Evolutionary conservation across 2,888 invertebrate species (phyloP).

Genomic region (Orchesellides sinensis): DNA sequence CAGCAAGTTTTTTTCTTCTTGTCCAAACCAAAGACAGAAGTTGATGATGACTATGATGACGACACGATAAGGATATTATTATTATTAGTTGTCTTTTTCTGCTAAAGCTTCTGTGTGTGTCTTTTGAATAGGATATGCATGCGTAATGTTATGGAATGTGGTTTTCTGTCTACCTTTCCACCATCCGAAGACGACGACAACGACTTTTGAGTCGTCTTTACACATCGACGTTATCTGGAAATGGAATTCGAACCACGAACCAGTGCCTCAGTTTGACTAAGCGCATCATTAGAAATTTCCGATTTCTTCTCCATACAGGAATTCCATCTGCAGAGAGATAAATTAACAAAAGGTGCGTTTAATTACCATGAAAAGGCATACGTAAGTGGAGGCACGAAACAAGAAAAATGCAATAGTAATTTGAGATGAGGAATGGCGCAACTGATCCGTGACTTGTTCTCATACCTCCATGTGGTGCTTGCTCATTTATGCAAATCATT

Average conservation of each 20-base stretch:
- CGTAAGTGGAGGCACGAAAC: neutral
- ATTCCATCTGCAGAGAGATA: too few species aligned
- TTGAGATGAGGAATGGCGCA: neutral
- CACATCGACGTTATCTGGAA: slow-evolving; percentile 31
- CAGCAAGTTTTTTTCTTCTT: slow-evolving; percentile 38
- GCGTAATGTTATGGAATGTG: slow-evolving; percentile 33
- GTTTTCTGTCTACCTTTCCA: slow-evolving; percentile 34
- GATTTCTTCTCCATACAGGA: neutral
- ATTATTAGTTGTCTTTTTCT: too few species aligned
- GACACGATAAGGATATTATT: slow-evolving; percentile 18
- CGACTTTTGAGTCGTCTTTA: too few species aligned
- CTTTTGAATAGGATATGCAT: slow-evolving; percentile 3
- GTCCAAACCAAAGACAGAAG: slow-evolving; percentile 34
- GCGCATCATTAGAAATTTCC: too few species aligned
- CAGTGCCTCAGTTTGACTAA: too few species aligned
- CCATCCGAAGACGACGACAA: neutral
- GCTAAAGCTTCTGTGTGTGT: slow-evolving; percentile 2
- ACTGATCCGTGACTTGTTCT: slow-evolving; percentile 10
- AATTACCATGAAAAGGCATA: neutral
- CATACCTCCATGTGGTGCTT: neutral
- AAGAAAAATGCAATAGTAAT: neutral
- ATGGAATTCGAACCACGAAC: slow-evolving; percentile 17
- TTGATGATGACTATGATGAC: slow-evolving; percentile 42
- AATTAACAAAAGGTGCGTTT: slow-evolving; percentile 6
- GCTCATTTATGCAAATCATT: neutral